A percentile compares a stretch with the other conserved stretches of the same genome.
Evolutionary conservation across 2,797 vertebrate species (phyloP).

Genomic region (Gymnothorax reevesii): DNA sequence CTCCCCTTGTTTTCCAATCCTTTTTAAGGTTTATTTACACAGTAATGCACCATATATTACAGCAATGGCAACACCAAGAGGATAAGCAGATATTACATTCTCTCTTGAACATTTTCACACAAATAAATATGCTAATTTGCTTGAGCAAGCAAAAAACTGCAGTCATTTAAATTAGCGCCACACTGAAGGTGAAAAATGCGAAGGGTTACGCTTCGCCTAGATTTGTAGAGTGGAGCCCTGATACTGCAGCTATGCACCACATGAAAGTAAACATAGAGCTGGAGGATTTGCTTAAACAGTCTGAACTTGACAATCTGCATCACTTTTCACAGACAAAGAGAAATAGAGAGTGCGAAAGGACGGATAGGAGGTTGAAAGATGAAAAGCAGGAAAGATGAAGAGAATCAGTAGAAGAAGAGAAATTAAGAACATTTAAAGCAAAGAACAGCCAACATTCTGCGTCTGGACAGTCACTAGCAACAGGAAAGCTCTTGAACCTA

Average conservation of each 20-base stretch:
- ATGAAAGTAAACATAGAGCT: background rate
- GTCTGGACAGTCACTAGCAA: background rate
- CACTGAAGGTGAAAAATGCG: background rate
- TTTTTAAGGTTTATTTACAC: background rate
- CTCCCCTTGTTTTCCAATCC: background rate
- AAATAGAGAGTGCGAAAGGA: background rate
- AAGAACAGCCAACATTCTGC: background rate
- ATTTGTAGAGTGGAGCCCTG: background rate
- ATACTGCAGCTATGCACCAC: background rate
- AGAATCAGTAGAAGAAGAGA: background rate
- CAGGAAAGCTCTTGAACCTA: background rate
- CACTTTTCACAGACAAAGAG: too few relatives aligned
- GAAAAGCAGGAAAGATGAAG: background rate
- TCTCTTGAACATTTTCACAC: background rate
- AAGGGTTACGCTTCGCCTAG: background rate
- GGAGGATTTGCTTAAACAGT: constrained; percentile 3
- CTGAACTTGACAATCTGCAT: background rate
- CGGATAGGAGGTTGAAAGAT: background rate
- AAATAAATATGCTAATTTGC: background rate
- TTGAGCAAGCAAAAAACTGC: background rate
- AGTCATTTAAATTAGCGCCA: background rate
- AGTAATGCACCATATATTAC: background rate
- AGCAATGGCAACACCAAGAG: background rate
- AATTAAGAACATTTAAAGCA: background rate
- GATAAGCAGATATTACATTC: background rate